Evolutionary conservation across 2,888 invertebrate species (phyloP).

Genomic region (Pristionchus entomophagus): DNA sequence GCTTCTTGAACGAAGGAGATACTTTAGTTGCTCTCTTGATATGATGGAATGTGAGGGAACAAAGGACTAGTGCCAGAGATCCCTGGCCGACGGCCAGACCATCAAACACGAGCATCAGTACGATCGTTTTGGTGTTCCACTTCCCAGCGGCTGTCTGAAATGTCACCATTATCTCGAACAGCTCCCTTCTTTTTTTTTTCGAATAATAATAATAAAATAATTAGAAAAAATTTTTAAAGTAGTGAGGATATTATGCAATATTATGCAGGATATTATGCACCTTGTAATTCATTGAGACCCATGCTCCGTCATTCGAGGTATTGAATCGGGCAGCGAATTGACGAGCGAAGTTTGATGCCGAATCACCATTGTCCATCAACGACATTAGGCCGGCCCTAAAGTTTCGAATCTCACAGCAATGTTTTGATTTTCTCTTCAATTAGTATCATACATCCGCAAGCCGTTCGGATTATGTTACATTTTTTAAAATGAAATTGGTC

Average conservation of each 20-base stretch:
- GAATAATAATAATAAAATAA: no score
- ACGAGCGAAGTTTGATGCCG: neutral
- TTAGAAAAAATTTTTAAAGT: no score
- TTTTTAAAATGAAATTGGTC: no score
- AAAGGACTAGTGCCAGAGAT: neutral
- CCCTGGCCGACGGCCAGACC: neutral
- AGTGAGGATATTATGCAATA: no score
- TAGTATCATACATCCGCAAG: no score
- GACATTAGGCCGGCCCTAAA: neutral
- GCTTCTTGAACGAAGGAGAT: neutral
- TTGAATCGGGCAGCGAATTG: neutral
- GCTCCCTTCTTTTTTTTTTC: no score
- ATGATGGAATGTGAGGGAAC: neutral
- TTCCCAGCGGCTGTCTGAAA: neutral
- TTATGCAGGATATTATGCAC: neutral
- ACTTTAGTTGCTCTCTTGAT: neutral
- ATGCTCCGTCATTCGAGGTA: neutral
- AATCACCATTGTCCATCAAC: neutral
- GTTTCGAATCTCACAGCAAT: no score
- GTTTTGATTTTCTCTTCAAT: no score
- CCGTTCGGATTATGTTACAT: no score
- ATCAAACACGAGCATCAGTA: neutral
- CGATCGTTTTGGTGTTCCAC: neutral
- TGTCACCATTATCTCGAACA: no score
- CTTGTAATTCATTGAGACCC: neutral